Evolutionary conservation across 2,888 invertebrate species (phyloP).

Genomic region (Coleophora deauratella): DNA sequence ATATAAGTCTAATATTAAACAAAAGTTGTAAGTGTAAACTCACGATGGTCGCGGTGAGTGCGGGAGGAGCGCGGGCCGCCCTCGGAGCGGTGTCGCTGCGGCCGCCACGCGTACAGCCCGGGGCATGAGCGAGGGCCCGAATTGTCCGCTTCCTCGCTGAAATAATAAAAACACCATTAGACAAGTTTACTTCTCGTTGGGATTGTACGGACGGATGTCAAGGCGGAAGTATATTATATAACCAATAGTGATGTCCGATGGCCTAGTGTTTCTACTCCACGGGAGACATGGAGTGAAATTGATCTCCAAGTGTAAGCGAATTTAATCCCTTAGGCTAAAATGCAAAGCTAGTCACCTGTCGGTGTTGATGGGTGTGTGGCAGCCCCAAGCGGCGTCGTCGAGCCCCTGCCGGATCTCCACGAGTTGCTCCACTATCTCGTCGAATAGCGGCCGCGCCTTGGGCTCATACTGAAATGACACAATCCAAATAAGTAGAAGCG

Average conservation of each 20-base stretch:
- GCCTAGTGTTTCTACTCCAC: too few relatives aligned
- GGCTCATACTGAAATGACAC: slow-evolving; percentile 82
- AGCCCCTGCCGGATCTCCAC: slow-evolving; percentile 75
- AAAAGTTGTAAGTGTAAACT: slow-evolving; percentile 16
- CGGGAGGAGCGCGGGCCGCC: slow-evolving; percentile 30
- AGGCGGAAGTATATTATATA: too few relatives aligned
- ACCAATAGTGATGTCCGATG: too few relatives aligned
- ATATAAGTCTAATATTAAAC: too few relatives aligned
- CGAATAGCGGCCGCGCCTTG: slow-evolving; percentile 89
- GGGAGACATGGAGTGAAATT: too few relatives aligned
- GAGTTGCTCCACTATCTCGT: slow-evolving; percentile 82
- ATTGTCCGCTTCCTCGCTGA: slow-evolving; percentile 51
- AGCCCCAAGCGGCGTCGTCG: slow-evolving; percentile 55
- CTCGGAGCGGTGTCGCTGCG: slow-evolving; percentile 45
- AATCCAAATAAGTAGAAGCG: slow-evolving; percentile 18
- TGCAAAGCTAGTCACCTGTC: slow-evolving; percentile 40
- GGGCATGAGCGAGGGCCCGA: slow-evolving; percentile 63
- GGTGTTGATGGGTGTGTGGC: slow-evolving; percentile 43
- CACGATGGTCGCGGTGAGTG: slow-evolving; percentile 30
- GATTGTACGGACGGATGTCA: too few relatives aligned
- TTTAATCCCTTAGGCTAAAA: too few relatives aligned
- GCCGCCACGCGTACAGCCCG: slow-evolving; percentile 54
- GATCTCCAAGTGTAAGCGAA: too few relatives aligned
- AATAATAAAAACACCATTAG: slow-evolving; percentile 1
- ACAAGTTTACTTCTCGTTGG: too few relatives aligned